Evolutionary conservation across 1,140 invertebrate species (phyloP).

Genomic region (Caenorhabditis remanei): DNA sequence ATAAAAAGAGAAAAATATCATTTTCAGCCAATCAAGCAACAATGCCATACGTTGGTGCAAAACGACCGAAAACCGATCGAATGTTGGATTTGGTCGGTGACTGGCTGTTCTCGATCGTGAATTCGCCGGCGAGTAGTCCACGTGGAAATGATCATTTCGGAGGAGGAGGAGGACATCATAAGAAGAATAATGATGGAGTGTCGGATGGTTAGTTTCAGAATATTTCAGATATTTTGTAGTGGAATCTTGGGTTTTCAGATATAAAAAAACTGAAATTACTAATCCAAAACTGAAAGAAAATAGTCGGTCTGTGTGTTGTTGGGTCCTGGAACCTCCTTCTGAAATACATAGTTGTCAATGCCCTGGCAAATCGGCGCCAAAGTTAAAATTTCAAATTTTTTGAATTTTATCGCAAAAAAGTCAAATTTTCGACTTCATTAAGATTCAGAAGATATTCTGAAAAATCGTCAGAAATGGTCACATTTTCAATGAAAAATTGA

Average conservation of each 20-base stretch:
- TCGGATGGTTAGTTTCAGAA: slow-evolving; percentile 26
- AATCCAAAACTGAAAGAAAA: too few relatives aligned
- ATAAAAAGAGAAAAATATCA: too few relatives aligned
- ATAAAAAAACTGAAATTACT: neutral
- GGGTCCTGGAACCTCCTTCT: too few relatives aligned
- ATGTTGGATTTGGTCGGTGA: slow-evolving; percentile 40
- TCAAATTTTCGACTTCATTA: too few relatives aligned
- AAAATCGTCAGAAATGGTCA: too few relatives aligned
- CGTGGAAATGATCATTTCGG: neutral
- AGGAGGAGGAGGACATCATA: neutral
- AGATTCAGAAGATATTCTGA: too few relatives aligned
- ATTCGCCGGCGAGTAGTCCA: slow-evolving; percentile 26
- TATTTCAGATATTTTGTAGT: neutral
- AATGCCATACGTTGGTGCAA: slow-evolving; percentile 11
- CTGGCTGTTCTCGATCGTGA: slow-evolving; percentile 33
- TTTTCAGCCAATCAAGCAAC: slow-evolving; percentile 42
- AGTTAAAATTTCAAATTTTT: too few relatives aligned
- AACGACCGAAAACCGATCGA: slow-evolving; percentile 41
- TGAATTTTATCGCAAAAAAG: too few relatives aligned
- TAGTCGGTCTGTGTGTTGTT: too few relatives aligned
- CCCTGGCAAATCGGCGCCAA: too few relatives aligned
- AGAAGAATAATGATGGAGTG: slow-evolving; percentile 49
- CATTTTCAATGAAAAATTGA: too few relatives aligned
- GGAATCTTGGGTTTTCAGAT: neutral
- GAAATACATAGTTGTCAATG: too few relatives aligned